Evolutionary conservation across 2,888 invertebrate species (phyloP).

Genomic region (Sinelater perroti): DNA sequence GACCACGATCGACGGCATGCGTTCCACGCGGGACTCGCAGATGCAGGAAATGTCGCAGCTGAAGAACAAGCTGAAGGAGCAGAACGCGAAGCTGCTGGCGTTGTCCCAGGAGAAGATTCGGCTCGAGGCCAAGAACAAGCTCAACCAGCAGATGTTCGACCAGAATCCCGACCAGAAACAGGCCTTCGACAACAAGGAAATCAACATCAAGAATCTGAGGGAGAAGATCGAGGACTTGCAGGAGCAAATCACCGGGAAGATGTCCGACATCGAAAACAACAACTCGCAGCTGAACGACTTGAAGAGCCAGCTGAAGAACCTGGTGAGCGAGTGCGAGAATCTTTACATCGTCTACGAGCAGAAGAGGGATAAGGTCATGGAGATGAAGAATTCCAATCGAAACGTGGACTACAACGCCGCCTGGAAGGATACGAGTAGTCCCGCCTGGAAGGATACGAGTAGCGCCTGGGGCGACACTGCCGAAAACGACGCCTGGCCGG

Average conservation of each 20-base stretch:
- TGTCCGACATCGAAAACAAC: slow-evolving; percentile 82
- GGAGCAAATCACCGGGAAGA: slow-evolving; percentile 80
- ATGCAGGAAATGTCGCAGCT: slow-evolving; percentile 86
- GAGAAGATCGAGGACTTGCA: slow-evolving; percentile 79
- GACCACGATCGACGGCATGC: slow-evolving; percentile 96
- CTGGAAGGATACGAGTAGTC: slow-evolving; percentile 68
- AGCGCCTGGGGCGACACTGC: slow-evolving; percentile 65
- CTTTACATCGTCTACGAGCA: slow-evolving; percentile 75
- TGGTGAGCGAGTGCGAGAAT: slow-evolving; percentile 75
- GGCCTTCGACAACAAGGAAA: slow-evolving; percentile 74
- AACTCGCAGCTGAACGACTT: slow-evolving; percentile 79
- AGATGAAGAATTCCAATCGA: slow-evolving; percentile 60
- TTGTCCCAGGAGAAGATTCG: slow-evolving; percentile 82
- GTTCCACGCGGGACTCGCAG: slow-evolving; percentile 88
- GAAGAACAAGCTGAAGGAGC: slow-evolving; percentile 83
- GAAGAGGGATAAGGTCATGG: slow-evolving; percentile 64
- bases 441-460: slow-evolving; percentile 70
- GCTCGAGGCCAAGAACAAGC: slow-evolving; percentile 76
- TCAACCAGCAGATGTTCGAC: slow-evolving; percentile 60
- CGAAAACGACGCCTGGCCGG: slow-evolving; percentile 62
- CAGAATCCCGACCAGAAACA: slow-evolving; percentile 66
- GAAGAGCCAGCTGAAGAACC: slow-evolving; percentile 70
- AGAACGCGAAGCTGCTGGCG: slow-evolving; percentile 81
- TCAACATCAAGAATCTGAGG: slow-evolving; percentile 67
- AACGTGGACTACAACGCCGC: slow-evolving; percentile 61